Evolutionary conservation across 2,113 vertebrate species (phyloP).

Genomic region (Strix aluco): DNA sequence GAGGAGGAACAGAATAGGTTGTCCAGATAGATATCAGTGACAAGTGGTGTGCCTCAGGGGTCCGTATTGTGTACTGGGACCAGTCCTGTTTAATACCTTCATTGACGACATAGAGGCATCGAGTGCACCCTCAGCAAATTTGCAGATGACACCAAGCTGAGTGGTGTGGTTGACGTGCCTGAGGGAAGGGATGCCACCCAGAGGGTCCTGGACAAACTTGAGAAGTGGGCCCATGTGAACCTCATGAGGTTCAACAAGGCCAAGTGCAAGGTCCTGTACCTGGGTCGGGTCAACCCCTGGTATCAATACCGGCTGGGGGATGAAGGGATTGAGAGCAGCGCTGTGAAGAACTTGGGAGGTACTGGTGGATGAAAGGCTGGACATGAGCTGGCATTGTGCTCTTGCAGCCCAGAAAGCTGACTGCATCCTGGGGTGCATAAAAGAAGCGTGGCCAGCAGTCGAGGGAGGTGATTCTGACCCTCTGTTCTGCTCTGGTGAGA

Average conservation of each 20-base stretch:
- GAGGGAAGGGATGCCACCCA: not conserved
- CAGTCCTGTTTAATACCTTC: not conserved
- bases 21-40: not conserved
- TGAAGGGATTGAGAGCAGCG: not conserved
- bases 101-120: not conserved
- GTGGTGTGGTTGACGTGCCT: not conserved
- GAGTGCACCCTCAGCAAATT: not conserved
- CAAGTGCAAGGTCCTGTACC: not conserved
- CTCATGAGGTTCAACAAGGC: not conserved
- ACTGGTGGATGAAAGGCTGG: not conserved
- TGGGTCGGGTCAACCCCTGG: not conserved
- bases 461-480: not conserved
- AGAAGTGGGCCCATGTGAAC: not conserved
- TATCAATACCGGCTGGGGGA: rapidly evolving
- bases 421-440: not conserved
- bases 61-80: rapidly evolving
- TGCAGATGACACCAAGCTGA: not conserved
- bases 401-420: not conserved
- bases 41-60: not conserved
- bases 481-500: not conserved
- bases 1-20: not conserved
- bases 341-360: not conserved
- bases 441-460: rapidly evolving
- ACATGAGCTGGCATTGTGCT: rapidly evolving
- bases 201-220: not conserved